These are phyloP conservation scores for Meteorus cinctellus DNA, from an alignment of 2,888 invertebrate species.

Conservation along the genomic window DNA sequence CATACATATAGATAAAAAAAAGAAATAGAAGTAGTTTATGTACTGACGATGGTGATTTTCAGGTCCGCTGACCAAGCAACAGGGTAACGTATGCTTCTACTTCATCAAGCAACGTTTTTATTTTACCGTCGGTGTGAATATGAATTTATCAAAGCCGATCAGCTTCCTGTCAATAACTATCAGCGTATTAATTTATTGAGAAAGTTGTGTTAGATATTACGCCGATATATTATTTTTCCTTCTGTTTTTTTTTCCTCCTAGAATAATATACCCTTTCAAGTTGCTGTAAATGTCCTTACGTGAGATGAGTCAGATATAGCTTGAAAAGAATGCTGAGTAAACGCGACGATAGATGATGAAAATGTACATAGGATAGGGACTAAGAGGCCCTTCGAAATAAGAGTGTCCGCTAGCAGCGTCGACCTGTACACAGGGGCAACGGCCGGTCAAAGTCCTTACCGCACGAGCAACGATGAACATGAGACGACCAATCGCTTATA, in stretches of 20 bases:
- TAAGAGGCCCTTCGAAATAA: slow-evolving; percentile 54
- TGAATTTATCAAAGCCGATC: slow-evolving; percentile 20
- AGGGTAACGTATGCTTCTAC: slow-evolving; percentile 31
- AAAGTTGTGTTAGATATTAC: background rate
- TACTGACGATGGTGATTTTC: slow-evolving; percentile 39
- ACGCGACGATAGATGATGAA: slow-evolving; percentile 31
- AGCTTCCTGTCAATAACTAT: background rate
- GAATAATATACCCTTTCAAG: background rate
- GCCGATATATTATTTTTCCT: background rate
- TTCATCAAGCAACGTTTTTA: slow-evolving; percentile 21
- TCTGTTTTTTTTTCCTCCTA: background rate
- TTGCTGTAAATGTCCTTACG: slow-evolving; percentile 15
- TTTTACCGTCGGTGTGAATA: background rate
- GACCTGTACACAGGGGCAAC: slow-evolving; percentile 63
- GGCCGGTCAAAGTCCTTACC: slow-evolving; percentile 72
- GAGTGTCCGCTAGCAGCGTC: slow-evolving; percentile 54
- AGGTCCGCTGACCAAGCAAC: slow-evolving; percentile 35
- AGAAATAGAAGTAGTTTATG: slow-evolving; percentile 21
- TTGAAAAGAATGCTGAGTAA: slow-evolving; percentile 21
- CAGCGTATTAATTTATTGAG: background rate
- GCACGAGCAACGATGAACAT: slow-evolving; percentile 45
- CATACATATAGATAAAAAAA: background rate
- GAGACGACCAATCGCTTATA: slow-evolving; percentile 35
- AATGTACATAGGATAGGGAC: slow-evolving; percentile 22
- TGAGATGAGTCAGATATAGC: slow-evolving; percentile 36